These are phyloP conservation scores for Scaptomyza flava DNA, from an alignment of 2,888 invertebrate genomes.

Conservation along the genomic window DNA sequence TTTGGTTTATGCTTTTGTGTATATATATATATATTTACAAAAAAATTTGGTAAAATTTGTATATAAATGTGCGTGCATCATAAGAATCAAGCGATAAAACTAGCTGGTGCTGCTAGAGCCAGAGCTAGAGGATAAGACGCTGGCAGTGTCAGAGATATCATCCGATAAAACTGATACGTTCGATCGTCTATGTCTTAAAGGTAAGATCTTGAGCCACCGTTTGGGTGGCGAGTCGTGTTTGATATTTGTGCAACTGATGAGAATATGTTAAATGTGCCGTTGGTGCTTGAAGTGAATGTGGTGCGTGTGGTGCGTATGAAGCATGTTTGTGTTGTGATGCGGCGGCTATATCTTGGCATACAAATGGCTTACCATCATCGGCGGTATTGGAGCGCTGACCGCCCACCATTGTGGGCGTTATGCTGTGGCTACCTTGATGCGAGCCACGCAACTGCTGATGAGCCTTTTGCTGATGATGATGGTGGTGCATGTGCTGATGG, in stretches of 20 bases:
- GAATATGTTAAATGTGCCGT: slow-evolving; percentile 36
- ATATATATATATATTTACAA: slow-evolving; percentile 40
- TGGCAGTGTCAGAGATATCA: slow-evolving; percentile 38
- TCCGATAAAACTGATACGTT: slow-evolving; percentile 24
- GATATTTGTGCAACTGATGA: slow-evolving; percentile 33
- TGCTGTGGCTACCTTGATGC: slow-evolving; percentile 47
- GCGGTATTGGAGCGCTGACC: slow-evolving; percentile 56
- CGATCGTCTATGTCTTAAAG: slow-evolving; percentile 39
- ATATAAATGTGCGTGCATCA: background rate
- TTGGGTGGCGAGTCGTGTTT: slow-evolving; percentile 60
- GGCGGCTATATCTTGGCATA: slow-evolving; percentile 50
- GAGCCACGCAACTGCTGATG: slow-evolving; percentile 37
- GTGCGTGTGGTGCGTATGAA: slow-evolving; percentile 21
- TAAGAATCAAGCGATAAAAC: no score
- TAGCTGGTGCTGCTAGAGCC: slow-evolving; percentile 1
- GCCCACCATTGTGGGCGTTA: slow-evolving; percentile 63
- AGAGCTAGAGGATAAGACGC: slow-evolving; percentile 38
- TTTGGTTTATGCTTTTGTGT: slow-evolving; percentile 2
- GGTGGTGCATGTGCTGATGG: slow-evolving; percentile 52
- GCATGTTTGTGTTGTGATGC: slow-evolving; percentile 23
- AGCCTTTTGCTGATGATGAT: slow-evolving; percentile 45
- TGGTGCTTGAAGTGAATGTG: slow-evolving; percentile 15
- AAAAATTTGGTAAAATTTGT: slow-evolving; percentile 11
- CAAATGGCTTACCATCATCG: slow-evolving; percentile 71
- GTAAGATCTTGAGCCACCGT: slow-evolving; percentile 69